Evolutionary conservation across 2,797 vertebrate species (phyloP), one percentile per base, ranked within the genome.

Genomic region (Loriculus beryllinus): DNA sequence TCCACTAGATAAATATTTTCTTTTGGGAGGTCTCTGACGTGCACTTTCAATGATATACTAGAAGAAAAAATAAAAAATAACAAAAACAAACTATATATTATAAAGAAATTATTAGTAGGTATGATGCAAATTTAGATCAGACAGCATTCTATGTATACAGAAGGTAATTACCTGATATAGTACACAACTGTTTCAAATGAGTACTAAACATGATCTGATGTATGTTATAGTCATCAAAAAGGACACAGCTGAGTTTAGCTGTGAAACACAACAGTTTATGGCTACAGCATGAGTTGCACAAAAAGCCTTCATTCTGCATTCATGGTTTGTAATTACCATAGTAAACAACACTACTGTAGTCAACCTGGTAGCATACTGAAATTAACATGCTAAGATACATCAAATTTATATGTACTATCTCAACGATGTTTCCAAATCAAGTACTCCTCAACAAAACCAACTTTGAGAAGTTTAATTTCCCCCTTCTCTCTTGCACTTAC

Each of bases 1-100:
- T 97, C 98, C 98, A 97, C 98, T 96, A 76, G 99, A 99, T 81
- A 98, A 98, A 90, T 98, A 97, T 97, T 99, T 99, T 97, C 98
- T 98, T 98, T 99, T 99, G 92, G 98, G 98, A 92, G 99, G 99
- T 97, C 98, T 98, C 93, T 99, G 99, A 95, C 98, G 98, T 97
- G 99, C 99, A 98, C 99, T 99, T 98, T 99, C 99, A 92, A 99
- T 99, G 90, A 99, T 98, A 97, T 99, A 99, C 99, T 99, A 93
- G 60, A 97, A 89, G 64, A 97, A 42, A 98, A 67, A 96, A 90
- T 10, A 92, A 87, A 64, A 1, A 0, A n/a, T 8, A 52, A 54
- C 80, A 79, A 56, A 51, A 8, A 2, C 7, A 76, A 17, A 10
- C 3, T 12, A 74, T 7, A 14, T 14, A 54, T 86, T 70, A 90